Conservation (phyloP, 2,888 invertebrate genomes). For the Anagyrus pseudococci region DNA sequence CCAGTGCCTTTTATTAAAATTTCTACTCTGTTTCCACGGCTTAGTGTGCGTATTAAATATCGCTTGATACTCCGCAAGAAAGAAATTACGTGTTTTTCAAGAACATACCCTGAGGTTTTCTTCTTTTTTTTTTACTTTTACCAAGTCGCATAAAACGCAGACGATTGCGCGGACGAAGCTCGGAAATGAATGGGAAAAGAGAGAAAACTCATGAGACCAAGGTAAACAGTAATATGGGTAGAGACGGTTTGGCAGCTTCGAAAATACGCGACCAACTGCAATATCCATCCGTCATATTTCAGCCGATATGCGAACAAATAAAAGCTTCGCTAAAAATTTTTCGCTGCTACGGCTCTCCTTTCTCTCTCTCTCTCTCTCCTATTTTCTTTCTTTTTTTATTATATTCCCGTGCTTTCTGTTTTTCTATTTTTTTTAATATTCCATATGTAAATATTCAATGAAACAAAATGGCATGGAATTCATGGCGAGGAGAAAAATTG, state of each 20-base stretch:
- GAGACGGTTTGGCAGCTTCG: slow-evolving; percentile 10
- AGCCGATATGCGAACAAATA: neutral
- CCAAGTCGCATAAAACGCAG: no score
- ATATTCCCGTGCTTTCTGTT: neutral
- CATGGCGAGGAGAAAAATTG: no score
- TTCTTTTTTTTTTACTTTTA: no score
- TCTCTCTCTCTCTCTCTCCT: neutral
- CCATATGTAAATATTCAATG: slow-evolving; percentile 7
- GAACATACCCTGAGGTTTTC: no score
- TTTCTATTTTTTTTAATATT: slow-evolving; percentile 17
- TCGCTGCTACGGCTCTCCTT: no score
- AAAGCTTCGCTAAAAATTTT: no score
- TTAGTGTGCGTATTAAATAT: no score
- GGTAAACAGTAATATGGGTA: slow-evolving; percentile 46
- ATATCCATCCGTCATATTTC: slow-evolving; percentile 2
- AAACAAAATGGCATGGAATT: slow-evolving; percentile 15
- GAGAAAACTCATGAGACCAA: slow-evolving; percentile 39
- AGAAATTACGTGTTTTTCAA: no score
- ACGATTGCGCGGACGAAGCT: slow-evolving; percentile 23
- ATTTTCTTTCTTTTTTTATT: slow-evolving; percentile 1
- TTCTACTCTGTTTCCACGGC: no score
- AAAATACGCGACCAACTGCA: slow-evolving; percentile 9
- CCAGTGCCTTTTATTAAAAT: no score
- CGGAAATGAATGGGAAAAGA: slow-evolving; percentile 33
- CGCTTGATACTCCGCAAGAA: no score